phyloP scores from a whole-genome alignment of 2,797 vertebrate genomes.

The Limosa lapponica region DNA sequence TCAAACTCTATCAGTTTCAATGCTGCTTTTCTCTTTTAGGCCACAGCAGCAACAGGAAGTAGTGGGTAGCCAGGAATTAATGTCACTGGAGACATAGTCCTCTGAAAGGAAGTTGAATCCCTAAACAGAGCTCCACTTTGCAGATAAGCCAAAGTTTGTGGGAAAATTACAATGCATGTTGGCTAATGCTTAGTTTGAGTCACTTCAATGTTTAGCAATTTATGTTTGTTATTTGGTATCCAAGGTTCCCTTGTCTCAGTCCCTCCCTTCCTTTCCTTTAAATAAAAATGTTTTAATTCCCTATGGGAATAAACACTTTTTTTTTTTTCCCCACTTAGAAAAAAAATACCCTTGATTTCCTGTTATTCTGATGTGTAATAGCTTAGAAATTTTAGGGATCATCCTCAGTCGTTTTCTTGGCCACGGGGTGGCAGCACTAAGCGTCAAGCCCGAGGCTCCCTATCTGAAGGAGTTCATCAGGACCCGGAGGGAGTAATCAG shows the following conservation, averaged over 20 bases:
- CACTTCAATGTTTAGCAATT: neutral
- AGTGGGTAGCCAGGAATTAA: neutral
- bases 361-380: neutral
- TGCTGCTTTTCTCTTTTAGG: neutral
- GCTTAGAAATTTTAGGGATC: neutral
- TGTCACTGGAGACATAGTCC: neutral
- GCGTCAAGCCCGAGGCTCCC: fast-evolving
- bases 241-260: neutral
- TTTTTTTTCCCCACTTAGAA: no score
- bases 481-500: neutral
- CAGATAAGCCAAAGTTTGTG: neutral
- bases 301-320: neutral
- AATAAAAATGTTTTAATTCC: neutral
- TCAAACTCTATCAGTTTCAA: neutral
- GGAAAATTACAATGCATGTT: neutral
- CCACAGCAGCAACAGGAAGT: neutral
- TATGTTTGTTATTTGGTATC: neutral
- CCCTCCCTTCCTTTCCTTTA: neutral
- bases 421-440: neutral
- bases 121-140: neutral
- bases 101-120: neutral
- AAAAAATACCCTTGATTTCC: neutral
- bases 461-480: neutral
- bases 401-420: neutral
- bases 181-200: neutral